Percentiles rank a stretch among this genome's conserved stretches.
Conservation (phyloP, 2,888 invertebrate species). For the Caenorhabditis imperialis region DNA sequence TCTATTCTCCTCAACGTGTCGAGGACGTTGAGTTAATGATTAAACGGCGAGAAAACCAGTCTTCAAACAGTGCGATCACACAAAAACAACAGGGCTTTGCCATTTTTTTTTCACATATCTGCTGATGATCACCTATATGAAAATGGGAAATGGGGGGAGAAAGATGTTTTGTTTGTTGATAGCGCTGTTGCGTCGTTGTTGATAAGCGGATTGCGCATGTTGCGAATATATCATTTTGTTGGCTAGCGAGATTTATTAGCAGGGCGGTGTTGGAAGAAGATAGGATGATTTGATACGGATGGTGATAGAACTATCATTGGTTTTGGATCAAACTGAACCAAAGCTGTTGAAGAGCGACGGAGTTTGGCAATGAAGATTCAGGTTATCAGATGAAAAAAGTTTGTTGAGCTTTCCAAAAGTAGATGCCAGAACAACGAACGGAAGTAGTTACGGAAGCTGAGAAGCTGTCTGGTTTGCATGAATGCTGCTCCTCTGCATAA, state of each 20-base stretch:
- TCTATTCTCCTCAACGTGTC: constrained; percentile 22
- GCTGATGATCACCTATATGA: constrained; percentile 26
- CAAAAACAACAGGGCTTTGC: too few relatives aligned
- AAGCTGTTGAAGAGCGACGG: background rate
- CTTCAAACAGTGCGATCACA: constrained; percentile 13
- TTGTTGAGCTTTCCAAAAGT: too few relatives aligned
- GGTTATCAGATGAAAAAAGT: too few relatives aligned
- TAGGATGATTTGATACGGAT: too few relatives aligned
- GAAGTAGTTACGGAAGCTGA: too few relatives aligned
- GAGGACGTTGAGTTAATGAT: constrained; percentile 52
- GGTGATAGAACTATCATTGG: too few relatives aligned
- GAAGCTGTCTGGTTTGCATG: too few relatives aligned
- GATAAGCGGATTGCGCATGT: constrained; percentile 25
- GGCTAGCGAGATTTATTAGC: constrained; percentile 12
- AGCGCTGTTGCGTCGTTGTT: constrained; percentile 16
- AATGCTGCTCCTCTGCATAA: too few relatives aligned
- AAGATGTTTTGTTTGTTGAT: constrained; percentile 15
- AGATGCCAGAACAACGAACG: too few relatives aligned
- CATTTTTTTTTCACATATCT: too few relatives aligned
- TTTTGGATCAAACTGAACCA: background rate
- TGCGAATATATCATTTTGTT: constrained; percentile 15
- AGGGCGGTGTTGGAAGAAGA: too few relatives aligned
- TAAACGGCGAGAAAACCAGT: constrained; percentile 48
- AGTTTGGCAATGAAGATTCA: too few relatives aligned
- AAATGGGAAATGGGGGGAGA: background rate